Percentiles rank a stretch among this genome's conserved stretches.
Conservation (phyloP, 2,797 vertebrate genomes). For the Babyrousa celebensis region DNA sequence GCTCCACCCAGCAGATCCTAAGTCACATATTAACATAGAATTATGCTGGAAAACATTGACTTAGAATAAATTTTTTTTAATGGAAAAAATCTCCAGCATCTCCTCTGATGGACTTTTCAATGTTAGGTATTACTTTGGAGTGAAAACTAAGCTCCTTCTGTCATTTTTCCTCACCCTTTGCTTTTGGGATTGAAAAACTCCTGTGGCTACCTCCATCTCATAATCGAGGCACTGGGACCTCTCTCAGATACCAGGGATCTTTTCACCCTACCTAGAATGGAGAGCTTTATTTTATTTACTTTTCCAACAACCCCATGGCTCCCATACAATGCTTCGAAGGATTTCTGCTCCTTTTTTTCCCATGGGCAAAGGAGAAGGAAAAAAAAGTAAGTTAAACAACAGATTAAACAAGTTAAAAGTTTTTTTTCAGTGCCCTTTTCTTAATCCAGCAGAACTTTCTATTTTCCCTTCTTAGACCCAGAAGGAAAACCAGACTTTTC, state of each 20-base stretch:
- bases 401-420: not conserved
- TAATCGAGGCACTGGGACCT: not conserved
- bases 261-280: not conserved
- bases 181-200: constrained; percentile 62
- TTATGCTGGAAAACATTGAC: not conserved
- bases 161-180: constrained; percentile 32
- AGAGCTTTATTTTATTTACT: not conserved
- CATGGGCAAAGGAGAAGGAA: not conserved
- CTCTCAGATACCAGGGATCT: not conserved
- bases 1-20: not conserved
- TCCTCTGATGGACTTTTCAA: constrained; percentile 35
- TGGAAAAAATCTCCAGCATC: not conserved
- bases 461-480: not conserved
- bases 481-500: constrained; percentile 45
- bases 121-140: constrained; percentile 46
- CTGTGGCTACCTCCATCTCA: not conserved
- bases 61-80: not conserved
- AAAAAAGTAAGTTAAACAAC: not conserved
- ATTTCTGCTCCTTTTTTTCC: not conserved
- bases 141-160: constrained; percentile 30
- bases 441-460: not conserved
- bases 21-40: not conserved
- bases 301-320: constrained; percentile 15
- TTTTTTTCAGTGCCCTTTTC: not conserved
- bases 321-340: not conserved